Evolutionary conservation across 1,140 invertebrate genomes (phyloP).

Genomic region (Leptonema lineaticorne): DNA sequence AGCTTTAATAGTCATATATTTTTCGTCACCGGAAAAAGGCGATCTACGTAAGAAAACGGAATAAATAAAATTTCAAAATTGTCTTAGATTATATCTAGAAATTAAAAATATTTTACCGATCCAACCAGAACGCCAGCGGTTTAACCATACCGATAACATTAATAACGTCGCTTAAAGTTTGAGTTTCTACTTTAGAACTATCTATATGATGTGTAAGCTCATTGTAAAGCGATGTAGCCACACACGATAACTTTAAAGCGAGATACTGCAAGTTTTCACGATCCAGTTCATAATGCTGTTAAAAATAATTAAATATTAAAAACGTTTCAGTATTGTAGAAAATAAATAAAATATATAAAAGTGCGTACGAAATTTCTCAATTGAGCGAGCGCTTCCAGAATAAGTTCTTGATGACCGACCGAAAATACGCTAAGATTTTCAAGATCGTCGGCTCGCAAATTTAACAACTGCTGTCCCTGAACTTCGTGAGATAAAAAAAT

Average conservation of each 20-base stretch:
- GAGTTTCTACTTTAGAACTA: slow-evolving; percentile 72
- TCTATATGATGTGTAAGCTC: slow-evolving; percentile 60
- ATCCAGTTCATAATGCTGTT: slow-evolving; percentile 86
- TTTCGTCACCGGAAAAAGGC: slow-evolving; percentile 44
- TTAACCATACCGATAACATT: slow-evolving; percentile 82
- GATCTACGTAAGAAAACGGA: slow-evolving; percentile 63
- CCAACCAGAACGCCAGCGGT: slow-evolving; percentile 83
- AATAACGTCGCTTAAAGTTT: slow-evolving; percentile 80
- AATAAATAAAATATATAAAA: slow-evolving; percentile 16
- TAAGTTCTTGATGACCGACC: slow-evolving; percentile 90
- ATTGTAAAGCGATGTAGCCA: slow-evolving; percentile 78
- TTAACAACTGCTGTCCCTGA: slow-evolving; percentile 79
- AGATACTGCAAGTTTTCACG: slow-evolving; percentile 88
- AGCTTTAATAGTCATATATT: slow-evolving; percentile 61
- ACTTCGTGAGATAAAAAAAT: slow-evolving; percentile 79
- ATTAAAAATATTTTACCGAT: slow-evolving; percentile 56
- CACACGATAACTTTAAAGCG: slow-evolving; percentile 80
- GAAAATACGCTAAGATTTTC: slow-evolving; percentile 80
- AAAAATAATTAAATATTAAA: too few species aligned
- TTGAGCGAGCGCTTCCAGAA: slow-evolving; percentile 87
- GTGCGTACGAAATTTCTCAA: slow-evolving; percentile 80
- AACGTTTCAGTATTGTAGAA: background rate
- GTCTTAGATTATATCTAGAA: background rate
- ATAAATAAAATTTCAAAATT: slow-evolving; percentile 45
- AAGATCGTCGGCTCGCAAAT: slow-evolving; percentile 81